Evolutionary conservation across 2,888 invertebrate species (phyloP).

Genomic region (Caprella mutica): DNA sequence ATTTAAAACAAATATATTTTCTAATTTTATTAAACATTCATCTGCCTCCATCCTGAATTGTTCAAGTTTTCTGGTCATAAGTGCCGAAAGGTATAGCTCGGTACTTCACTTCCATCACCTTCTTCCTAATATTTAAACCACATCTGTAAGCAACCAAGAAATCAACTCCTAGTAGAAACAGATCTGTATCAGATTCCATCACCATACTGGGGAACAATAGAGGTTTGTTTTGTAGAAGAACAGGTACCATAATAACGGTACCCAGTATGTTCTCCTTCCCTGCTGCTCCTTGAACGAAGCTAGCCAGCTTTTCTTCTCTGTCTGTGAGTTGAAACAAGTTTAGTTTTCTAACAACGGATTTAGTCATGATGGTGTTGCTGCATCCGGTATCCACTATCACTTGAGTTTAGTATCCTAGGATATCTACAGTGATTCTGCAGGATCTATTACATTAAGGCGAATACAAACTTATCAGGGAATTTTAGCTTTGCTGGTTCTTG

Average conservation of each 20-base stretch:
- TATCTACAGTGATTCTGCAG: constrained; percentile 1
- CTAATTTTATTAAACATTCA: too few relatives aligned
- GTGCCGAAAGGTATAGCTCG: neutral
- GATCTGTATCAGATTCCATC: neutral
- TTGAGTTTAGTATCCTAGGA: neutral
- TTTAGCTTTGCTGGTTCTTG: too few relatives aligned
- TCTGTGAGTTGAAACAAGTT: constrained; percentile 7
- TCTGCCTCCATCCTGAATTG: too few relatives aligned
- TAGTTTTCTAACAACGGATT: neutral
- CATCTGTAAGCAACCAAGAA: constrained; percentile 13
- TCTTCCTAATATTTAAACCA: constrained; percentile 1
- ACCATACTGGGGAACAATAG: constrained; percentile 17
- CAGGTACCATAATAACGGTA: constrained; percentile 11
- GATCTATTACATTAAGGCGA: too few relatives aligned
- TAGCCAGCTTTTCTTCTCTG: constrained; percentile 1
- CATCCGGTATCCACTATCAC: constrained; percentile 13
- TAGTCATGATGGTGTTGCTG: constrained; percentile 13
- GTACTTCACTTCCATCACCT: neutral
- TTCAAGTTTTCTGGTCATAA: too few relatives aligned
- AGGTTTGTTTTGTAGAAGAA: neutral
- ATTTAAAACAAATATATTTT: too few relatives aligned
- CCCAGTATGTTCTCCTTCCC: constrained; percentile 8
- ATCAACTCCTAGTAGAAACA: constrained; percentile 11
- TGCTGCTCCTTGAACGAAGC: constrained; percentile 11
- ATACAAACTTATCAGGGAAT: too few relatives aligned